Evolutionary conservation across 2,113 vertebrate species (phyloP).

Genomic region (Amblyopsis rosae): DNA sequence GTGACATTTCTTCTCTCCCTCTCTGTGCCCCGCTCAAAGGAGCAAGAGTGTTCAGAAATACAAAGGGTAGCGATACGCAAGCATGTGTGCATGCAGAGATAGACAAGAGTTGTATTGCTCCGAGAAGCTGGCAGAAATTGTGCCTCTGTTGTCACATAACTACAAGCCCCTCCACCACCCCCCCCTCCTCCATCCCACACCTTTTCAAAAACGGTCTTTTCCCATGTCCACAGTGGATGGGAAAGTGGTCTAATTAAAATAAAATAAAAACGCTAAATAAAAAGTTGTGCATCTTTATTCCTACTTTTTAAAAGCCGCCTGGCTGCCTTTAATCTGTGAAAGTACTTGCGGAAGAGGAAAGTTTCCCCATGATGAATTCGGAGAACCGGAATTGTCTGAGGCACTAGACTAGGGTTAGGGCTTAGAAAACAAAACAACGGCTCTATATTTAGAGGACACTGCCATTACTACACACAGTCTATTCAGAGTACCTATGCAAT

Average conservation of each 20-base stretch:
- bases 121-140: slow-evolving; percentile 71
- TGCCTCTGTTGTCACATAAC: slow-evolving; percentile 73
- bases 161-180: slow-evolving; percentile 31
- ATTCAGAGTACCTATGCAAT: slow-evolving; percentile 3
- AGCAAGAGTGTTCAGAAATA: slow-evolving; percentile 77
- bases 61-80: slow-evolving; percentile 73
- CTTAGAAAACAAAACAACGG: slow-evolving; percentile 19
- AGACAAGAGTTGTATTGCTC: slow-evolving; percentile 74
- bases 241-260: slow-evolving; percentile 75
- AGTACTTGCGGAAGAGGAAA: slow-evolving; percentile 56
- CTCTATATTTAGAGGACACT: slow-evolving; percentile 16
- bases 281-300: slow-evolving; percentile 67
- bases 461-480: background rate
- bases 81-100: slow-evolving; percentile 76
- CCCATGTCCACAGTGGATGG: slow-evolving; percentile 69
- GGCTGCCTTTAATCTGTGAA: slow-evolving; percentile 55
- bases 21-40: slow-evolving; percentile 75
- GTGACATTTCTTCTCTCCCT: slow-evolving; percentile 78
- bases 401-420: slow-evolving; percentile 27
- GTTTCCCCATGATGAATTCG: slow-evolving; percentile 63
- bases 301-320: slow-evolving; percentile 64
- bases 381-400: slow-evolving; percentile 45
- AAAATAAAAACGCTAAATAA: slow-evolving; percentile 55
- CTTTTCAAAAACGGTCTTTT: slow-evolving; percentile 67
- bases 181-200: background rate